Percentiles rank a stretch among this genome's conserved stretches.
Evolutionary conservation across 2,888 invertebrate species (phyloP).

Genomic region (Helobdella robusta): DNA sequence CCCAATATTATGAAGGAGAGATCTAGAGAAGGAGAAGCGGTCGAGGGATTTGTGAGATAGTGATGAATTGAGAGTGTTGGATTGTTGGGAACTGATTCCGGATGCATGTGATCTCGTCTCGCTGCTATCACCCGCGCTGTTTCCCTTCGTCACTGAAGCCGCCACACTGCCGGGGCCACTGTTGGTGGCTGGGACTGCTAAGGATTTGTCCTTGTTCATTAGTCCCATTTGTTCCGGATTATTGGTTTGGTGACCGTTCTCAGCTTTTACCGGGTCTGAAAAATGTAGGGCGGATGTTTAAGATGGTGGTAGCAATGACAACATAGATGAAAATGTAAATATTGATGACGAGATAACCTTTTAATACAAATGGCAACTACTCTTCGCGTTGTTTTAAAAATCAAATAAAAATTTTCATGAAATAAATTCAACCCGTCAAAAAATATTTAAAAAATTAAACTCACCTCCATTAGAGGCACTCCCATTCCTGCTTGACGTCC

Average conservation of each 20-base stretch:
- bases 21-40: conserved; percentile 62
- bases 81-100: conserved; percentile 43
- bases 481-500: too few species aligned
- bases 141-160: background rate
- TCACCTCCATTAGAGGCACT: too few species aligned
- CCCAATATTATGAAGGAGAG: conserved; percentile 59
- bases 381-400: too few species aligned
- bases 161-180: background rate
- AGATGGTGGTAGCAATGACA: background rate
- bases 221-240: conserved; percentile 16
- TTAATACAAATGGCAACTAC: too few species aligned
- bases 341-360: too few species aligned
- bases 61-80: conserved; percentile 22
- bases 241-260: background rate
- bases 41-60: conserved; percentile 51
- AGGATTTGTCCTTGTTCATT: too few species aligned
- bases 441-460: too few species aligned
- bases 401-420: too few species aligned
- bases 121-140: conserved; percentile 26
- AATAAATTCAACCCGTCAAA: too few species aligned
- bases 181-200: background rate
- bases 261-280: background rate
- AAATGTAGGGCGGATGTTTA: background rate
- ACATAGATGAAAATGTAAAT: background rate
- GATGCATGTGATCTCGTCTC: conserved; percentile 50